Conservation (phyloP, 2,113 vertebrate genomes). For the Vireo altiloquus region DNA sequence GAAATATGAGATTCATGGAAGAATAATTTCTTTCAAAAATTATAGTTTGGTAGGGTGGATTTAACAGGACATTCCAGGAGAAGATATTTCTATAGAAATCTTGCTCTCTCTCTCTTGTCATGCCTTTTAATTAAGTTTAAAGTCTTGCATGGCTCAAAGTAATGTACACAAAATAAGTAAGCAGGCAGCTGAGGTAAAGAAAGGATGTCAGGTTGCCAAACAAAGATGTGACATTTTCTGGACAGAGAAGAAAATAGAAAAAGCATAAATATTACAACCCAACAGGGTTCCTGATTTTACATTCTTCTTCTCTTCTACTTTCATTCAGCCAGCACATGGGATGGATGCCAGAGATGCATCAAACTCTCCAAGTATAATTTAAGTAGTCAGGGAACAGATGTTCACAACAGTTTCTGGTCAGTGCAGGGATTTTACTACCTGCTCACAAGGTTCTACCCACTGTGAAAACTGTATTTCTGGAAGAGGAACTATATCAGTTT, state of each 20-base stretch:
- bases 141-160: background rate
- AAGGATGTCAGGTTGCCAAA: background rate
- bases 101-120: background rate
- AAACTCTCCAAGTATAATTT: slow-evolving; percentile 51
- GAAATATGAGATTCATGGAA: background rate
- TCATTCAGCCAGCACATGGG: background rate
- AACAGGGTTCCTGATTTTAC: slow-evolving; percentile 25
- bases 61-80: background rate
- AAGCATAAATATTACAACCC: slow-evolving; percentile 10
- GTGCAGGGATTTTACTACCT: slow-evolving; percentile 47
- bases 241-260: background rate
- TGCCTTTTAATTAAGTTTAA: slow-evolving; percentile 12
- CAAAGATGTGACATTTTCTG: slow-evolving; percentile 18
- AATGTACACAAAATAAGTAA: background rate
- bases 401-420: slow-evolving; percentile 63
- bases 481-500: background rate
- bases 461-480: slow-evolving; percentile 48
- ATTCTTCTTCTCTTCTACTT: slow-evolving; percentile 41
- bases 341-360: slow-evolving; percentile 58
- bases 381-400: slow-evolving; percentile 65
- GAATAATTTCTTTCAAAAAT: background rate
- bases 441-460: slow-evolving; percentile 18
- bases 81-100: background rate
- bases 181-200: background rate
- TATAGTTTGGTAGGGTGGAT: background rate